phyloP scores from a whole-genome alignment of 2,888 invertebrate species.

The Acanthosepion pharaonis region DNA sequence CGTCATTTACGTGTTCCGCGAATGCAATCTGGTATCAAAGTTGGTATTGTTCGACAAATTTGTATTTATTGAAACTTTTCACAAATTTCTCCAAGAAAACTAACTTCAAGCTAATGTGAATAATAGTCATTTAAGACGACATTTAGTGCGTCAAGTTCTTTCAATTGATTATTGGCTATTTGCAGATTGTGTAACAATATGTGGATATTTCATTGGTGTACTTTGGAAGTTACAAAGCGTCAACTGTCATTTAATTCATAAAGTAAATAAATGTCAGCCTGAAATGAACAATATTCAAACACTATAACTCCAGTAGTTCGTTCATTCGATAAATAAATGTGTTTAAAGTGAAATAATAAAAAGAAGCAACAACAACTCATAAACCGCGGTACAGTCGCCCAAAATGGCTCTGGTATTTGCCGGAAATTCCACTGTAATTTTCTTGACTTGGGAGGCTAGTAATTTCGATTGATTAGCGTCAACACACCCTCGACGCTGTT shows the following conservation, averaged over 20 bases:
- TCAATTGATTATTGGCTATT: no score
- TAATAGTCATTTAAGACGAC: no score
- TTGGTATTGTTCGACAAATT: no score
- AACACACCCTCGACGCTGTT: not conserved
- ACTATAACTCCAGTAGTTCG: not conserved
- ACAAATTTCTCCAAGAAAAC: not conserved
- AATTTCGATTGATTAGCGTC: not conserved
- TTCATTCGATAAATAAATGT: not conserved
- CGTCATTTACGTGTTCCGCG: no score
- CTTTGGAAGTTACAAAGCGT: no score
- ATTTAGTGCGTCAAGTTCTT: no score
- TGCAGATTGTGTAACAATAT: no score
- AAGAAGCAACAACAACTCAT: not conserved
- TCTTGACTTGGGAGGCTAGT: not conserved
- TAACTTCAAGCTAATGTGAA: not conserved
- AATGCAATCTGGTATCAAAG: no score
- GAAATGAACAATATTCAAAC: not conserved
- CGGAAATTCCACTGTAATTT: slow-evolving; percentile 6
- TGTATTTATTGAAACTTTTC: no score
- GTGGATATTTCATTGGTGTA: no score
- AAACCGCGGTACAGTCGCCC: not conserved
- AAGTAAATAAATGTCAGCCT: not conserved
- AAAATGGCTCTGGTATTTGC: not conserved
- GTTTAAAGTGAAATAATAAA: not conserved
- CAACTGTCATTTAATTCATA: no score